Evolutionary conservation across 2,888 invertebrate genomes (phyloP).

Genomic region (Mythimna pallens): DNA sequence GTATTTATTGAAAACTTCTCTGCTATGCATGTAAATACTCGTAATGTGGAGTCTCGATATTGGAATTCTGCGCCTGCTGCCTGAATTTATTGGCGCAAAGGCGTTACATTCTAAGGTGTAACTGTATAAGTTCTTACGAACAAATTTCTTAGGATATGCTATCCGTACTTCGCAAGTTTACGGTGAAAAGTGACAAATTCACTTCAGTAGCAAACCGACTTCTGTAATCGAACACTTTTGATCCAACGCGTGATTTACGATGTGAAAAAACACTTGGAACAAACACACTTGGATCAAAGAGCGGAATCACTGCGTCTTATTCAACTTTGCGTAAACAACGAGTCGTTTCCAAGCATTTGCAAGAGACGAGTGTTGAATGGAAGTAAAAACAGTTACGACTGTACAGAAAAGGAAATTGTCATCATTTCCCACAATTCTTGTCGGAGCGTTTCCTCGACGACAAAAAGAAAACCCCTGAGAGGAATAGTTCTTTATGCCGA

Average conservation of each 20-base stretch:
- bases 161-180: slow-evolving; percentile 7
- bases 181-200: slow-evolving; percentile 40
- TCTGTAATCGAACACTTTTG: slow-evolving; percentile 18
- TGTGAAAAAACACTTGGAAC: slow-evolving; percentile 27
- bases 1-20: slow-evolving; percentile 55
- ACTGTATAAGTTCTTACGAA: slow-evolving; percentile 47
- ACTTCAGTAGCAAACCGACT: slow-evolving; percentile 22
- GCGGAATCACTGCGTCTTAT: slow-evolving; percentile 44
- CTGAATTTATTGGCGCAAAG: slow-evolving; percentile 72
- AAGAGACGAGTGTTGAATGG: slow-evolving; percentile 61
- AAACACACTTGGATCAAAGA: slow-evolving; percentile 33
- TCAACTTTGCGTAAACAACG: slow-evolving; percentile 56
- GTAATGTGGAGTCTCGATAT: slow-evolving; percentile 72
- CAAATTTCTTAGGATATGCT: slow-evolving; percentile 34
- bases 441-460: slow-evolving; percentile 66
- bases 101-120: slow-evolving; percentile 43
- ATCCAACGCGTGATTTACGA: slow-evolving; percentile 36
- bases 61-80: slow-evolving; percentile 74
- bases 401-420: slow-evolving; percentile 72
- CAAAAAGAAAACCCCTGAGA: slow-evolving; percentile 68
- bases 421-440: slow-evolving; percentile 76
- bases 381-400: slow-evolving; percentile 68
- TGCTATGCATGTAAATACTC: slow-evolving; percentile 66
- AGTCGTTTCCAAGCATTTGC: slow-evolving; percentile 58
- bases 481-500: slow-evolving; percentile 72